These are phyloP conservation scores for Atopsyche davidsoni DNA, from an alignment of 1,140 invertebrate species.

Conservation along the genomic window DNA sequence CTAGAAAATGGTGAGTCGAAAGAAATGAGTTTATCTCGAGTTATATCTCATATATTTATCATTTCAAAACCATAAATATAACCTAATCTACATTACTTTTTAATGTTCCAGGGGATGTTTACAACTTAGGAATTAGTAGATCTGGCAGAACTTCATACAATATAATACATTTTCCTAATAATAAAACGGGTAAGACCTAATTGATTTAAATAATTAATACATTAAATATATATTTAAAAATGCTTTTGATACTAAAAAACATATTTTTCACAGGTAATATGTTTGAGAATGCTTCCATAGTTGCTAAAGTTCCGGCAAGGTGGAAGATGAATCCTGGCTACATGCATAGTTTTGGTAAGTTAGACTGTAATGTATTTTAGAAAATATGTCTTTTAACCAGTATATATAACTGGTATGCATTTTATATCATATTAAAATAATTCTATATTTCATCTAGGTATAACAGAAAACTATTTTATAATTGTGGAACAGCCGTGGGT, in stretches of 20 bases:
- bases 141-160: constrained; percentile 60
- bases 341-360: constrained; percentile 80
- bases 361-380: too few relatives aligned
- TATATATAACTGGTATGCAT: too few relatives aligned
- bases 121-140: constrained; percentile 70
- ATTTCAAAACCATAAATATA: too few relatives aligned
- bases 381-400: too few relatives aligned
- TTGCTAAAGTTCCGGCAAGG: constrained; percentile 61
- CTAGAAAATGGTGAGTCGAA: constrained; percentile 56
- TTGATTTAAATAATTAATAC: neutral
- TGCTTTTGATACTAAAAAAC: neutral
- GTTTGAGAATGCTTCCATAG: constrained; percentile 62
- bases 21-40: neutral
- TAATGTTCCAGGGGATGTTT: constrained; percentile 53
- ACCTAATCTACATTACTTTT: too few relatives aligned
- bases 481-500: constrained; percentile 77
- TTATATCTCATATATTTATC: too few relatives aligned
- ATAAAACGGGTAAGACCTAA: constrained; percentile 40
- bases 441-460: too few relatives aligned
- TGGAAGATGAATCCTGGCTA: constrained; percentile 74
- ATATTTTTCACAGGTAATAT: constrained; percentile 47
- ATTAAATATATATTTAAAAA: neutral
- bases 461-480: constrained; percentile 77
- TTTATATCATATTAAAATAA: too few relatives aligned
- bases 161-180: constrained; percentile 63